Evolutionary conservation across 2,888 invertebrate species (phyloP).

Genomic region (Drosophila atripex): DNA sequence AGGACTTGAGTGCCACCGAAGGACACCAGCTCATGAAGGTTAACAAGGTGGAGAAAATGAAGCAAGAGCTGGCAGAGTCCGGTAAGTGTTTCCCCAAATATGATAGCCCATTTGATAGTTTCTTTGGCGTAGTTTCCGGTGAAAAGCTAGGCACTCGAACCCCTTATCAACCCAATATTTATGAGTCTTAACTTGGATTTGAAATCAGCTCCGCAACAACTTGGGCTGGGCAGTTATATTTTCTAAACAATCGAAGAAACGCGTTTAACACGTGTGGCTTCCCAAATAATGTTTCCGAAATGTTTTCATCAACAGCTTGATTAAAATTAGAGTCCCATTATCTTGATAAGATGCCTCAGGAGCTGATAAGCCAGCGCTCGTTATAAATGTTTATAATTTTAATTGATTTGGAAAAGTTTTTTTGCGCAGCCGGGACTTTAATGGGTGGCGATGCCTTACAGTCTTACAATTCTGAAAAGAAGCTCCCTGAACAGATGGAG

Average conservation of each 20-base stretch:
- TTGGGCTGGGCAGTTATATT: too few relatives aligned
- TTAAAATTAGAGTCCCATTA: conserved; percentile 60
- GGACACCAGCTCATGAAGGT: conserved; percentile 65
- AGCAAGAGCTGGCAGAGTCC: conserved; percentile 67
- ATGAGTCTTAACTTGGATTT: conserved; percentile 13
- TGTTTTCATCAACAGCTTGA: background rate
- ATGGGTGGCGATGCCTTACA: background rate
- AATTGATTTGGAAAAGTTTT: conserved; percentile 58
- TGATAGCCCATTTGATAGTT: too few relatives aligned
- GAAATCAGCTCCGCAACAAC: conserved; percentile 6
- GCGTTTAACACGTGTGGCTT: conserved; percentile 55
- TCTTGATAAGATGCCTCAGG: conserved; percentile 63
- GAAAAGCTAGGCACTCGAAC: background rate
- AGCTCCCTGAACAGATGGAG: background rate
- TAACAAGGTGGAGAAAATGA: conserved; percentile 67
- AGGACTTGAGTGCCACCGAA: conserved; percentile 61
- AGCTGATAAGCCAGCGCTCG: conserved; percentile 58
- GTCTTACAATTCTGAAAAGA: too few relatives aligned
- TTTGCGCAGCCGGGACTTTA: too few relatives aligned
- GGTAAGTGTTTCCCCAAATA: conserved; percentile 60
- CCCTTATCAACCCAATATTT: conserved; percentile 10
- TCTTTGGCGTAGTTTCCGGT: background rate
- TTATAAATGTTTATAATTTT: conserved; percentile 72
- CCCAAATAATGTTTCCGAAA: conserved; percentile 10
- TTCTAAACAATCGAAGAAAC: background rate